Base-by-base conservation (phyloP, 2,888 invertebrate species). In the Oxytorus armatus region DNA sequence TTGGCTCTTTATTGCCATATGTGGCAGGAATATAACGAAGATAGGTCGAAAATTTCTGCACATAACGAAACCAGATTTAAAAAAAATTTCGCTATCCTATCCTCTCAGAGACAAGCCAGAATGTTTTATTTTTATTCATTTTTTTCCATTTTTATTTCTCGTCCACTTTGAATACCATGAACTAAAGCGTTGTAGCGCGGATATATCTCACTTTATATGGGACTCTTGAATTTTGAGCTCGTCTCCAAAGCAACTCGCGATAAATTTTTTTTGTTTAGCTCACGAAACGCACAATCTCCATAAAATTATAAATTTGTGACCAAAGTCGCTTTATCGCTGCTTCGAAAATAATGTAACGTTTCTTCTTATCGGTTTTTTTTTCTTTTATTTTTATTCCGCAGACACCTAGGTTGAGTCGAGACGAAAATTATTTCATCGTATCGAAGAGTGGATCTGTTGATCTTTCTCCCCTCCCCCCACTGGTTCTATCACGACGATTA, bases 401-500 rank as follows among this genome's bases (percentile, higher is more conserved):
- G 1, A n/a, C 3, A 10, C 3, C 2, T 4, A 33, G 36, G 61
- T 68, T 33, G 4, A 44, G 16, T 4, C 29, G 39, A 3, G 36
- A 57, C 39, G 1, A 59, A 70, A 42, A 65, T 59, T 42, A 69
- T 21, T 74, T 74, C 59, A 53, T 42, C 44, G 53, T 68, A 51
- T 76, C 16, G 18, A 66, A 14, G 42, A 33, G 47, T 16, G 53
- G 47, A 53, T 72, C 66, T 70, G 59, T 76, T 61, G 47, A 72
- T 72, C 76, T 51, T 69, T 68, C 61, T 36, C 68, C 65, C 14
- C 47, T 66, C 33, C 61, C 63, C 16, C 36, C 21, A 29, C 29
- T n/a, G 4, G 11, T 42, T 16, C 16, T 10, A 66, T 76, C 51
- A 79, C 75, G 70, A 70, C 82, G 55, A 76, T 33, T 51, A 63